Evolutionary conservation across 1,140 invertebrate species (phyloP), one percentile per base, ranked within the genome.

Genomic region (Zaprionus lachaisei): DNA sequence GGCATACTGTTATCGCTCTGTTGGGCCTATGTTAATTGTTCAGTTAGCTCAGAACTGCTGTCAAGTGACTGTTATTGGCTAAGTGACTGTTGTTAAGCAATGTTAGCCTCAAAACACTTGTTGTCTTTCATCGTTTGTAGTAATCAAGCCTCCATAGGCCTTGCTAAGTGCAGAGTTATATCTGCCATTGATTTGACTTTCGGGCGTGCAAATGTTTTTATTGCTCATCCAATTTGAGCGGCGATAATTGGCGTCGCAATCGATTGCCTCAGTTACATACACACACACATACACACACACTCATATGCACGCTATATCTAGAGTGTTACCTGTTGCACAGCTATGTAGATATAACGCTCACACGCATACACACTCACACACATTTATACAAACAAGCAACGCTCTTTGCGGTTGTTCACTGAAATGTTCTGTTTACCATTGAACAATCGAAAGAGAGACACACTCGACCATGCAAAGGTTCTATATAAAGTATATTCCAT

Each of bases 131-230:
- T 41, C 38, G n/a, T 15, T 41, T 5, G 0, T 41, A n/a, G 38
- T 49, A 49, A 49, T 22, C 44, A 49, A 49, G n/a, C 44, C 44
- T 20, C 44, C 22, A 4, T 49, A 5, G 44, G 44, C 44, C 44
- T 17, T 7, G n/a, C 15, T 41, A 38, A 60, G 34, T 12, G 3
- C 14, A 7, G 2, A 47, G 11, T 7, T 22, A 24, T 44, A 24
- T 24, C 15, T 60, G 37, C 6, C 57, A 65, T 65, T 63, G 41
- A 62, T 54, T 64, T 54, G 62, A 63, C 41, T 63, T 31, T 61
- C 58, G 17, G 28, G 11, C 6, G 11, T 51, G 61, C 31, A 22
- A 24, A 62, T 37, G 20, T 64, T n/a, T 22, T 64, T 37, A 63
- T 63, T 17, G 12, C 47, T 51, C 17, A 28, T 20, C 11, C 15